Evolutionary conservation across 1,140 invertebrate species (phyloP).

Genomic region (Scylla paramamosain): DNA sequence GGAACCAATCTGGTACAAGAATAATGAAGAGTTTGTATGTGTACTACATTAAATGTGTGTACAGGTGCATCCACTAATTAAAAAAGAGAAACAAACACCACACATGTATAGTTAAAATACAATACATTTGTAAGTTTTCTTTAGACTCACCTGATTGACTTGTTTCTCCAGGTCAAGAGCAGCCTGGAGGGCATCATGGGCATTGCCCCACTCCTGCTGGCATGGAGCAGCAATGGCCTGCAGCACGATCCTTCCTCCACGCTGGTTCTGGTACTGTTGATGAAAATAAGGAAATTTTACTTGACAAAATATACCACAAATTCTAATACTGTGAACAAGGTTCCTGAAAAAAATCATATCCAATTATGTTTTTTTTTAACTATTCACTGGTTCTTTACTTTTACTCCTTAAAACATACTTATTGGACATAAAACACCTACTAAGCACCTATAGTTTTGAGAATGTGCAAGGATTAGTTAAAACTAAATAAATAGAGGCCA

Average conservation of each 20-base stretch:
- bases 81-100: not conserved
- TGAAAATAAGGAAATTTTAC: not conserved
- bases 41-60: not conserved
- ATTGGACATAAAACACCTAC: too few species aligned
- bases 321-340: too few species aligned
- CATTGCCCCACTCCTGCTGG: slow-evolving; percentile 65
- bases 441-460: too few species aligned
- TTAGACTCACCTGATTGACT: slow-evolving; percentile 60
- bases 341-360: too few species aligned
- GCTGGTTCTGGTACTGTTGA: slow-evolving; percentile 61
- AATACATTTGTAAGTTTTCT: not conserved
- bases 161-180: slow-evolving; percentile 66
- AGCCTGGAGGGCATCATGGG: slow-evolving; percentile 58
- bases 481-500: too few species aligned
- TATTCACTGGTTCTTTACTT: too few species aligned
- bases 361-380: too few species aligned
- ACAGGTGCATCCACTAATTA: not conserved
- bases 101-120: not conserved
- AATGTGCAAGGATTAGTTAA: too few species aligned
- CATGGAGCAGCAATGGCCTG: slow-evolving; percentile 58
- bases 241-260: slow-evolving; percentile 63
- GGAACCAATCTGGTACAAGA: too few species aligned
- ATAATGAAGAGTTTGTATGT: too few species aligned
- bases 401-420: too few species aligned
- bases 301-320: too few species aligned